A percentile compares a stretch with the other conserved stretches of the same genome.
Evolutionary conservation across 2,113 vertebrate genomes (phyloP).

Genomic region (Nothocercus julius): DNA sequence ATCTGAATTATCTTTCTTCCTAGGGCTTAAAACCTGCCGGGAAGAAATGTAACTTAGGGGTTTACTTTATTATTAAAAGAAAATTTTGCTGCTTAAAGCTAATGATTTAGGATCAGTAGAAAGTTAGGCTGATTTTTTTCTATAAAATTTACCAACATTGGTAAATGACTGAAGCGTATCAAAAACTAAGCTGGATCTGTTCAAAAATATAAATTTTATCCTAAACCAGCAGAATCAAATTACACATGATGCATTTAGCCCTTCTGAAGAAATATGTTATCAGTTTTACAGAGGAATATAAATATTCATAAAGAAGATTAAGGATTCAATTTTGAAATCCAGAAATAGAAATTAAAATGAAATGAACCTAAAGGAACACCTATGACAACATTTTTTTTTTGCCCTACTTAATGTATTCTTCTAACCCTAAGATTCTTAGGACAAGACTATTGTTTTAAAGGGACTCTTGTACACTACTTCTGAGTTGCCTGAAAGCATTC

Average conservation of each 20-base stretch:
- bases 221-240: not conserved
- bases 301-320: not conserved
- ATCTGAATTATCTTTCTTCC: not conserved
- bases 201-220: not conserved
- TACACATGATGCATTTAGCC: not conserved
- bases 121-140: not conserved
- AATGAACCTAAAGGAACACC: not conserved
- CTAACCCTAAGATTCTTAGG: not conserved
- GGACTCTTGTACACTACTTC: not conserved
- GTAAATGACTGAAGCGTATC: not conserved
- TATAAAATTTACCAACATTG: not conserved
- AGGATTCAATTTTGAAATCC: not conserved
- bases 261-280: not conserved
- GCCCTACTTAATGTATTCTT: not conserved
- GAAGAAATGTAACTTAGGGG: not conserved
- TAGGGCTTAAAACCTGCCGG: not conserved
- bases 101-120: not conserved
- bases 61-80: not conserved
- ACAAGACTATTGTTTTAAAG: not conserved
- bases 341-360: constrained; percentile 22
- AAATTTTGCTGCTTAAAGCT: not conserved
- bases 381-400: not conserved
- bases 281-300: not conserved
- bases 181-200: not conserved
- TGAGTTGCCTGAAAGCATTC: not conserved